phyloP scores from a whole-genome alignment of 2,797 vertebrate species.

The Falco novaeseelandiae region DNA sequence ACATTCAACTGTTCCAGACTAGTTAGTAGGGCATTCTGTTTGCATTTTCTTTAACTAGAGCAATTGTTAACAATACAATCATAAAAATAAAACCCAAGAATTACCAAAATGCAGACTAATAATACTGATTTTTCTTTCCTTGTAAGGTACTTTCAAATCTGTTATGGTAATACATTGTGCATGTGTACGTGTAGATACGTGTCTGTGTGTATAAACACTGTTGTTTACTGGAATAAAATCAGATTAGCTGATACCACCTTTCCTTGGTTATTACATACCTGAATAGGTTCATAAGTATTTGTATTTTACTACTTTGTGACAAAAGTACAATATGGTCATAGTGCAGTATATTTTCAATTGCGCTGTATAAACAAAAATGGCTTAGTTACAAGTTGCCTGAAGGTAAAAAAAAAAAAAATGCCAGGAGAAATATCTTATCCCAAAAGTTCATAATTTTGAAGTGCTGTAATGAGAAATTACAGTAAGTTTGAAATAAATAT shows the following conservation, averaged over 20 bases:
- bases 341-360: neutral
- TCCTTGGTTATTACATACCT: neutral
- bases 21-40: neutral
- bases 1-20: neutral
- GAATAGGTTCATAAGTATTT: neutral
- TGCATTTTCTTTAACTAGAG: neutral
- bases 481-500: neutral
- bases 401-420: neutral
- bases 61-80: neutral
- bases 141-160: neutral
- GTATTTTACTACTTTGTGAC: neutral
- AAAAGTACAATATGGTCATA: neutral
- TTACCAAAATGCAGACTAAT: neutral
- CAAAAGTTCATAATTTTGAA: constrained; percentile 22
- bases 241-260: neutral
- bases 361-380: neutral
- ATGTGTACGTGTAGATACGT: neutral
- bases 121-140: neutral
- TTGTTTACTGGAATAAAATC: neutral
- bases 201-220: neutral
- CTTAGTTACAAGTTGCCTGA: neutral
- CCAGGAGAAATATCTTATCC: neutral
- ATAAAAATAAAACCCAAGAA: neutral
- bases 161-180: neutral
- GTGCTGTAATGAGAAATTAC: neutral